Evolutionary conservation across 1,140 invertebrate genomes (phyloP), one percentile per base, ranked within the genome.

Genomic region (Tetragnatha versicolor): DNA sequence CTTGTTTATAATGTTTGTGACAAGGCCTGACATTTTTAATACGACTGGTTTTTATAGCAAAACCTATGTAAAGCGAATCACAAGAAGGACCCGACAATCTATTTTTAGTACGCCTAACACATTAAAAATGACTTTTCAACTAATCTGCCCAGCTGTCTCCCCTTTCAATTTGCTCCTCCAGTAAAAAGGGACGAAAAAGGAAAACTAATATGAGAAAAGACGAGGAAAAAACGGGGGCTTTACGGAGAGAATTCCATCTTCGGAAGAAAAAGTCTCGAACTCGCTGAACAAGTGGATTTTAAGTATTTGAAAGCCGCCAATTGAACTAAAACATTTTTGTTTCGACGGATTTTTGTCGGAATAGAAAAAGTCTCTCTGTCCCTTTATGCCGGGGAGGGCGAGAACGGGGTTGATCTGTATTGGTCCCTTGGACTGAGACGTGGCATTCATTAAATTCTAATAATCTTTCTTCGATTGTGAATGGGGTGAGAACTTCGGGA

Each of bases 231-330:
- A 58, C 3, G 4, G 51, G 61, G 35, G n/a, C 35, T 60, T 63
- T 51, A 20, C 33, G 42, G 12, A 39, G 35, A 65, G 55, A 76
- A 65, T 65, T 49, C 37, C 27, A 35, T 69, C 49, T 58, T 31
- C 33, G 12, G 33, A n/a, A 37, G 42, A 51, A 49, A 75, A 76
- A 76, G 73, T 65, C 39, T 55, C 58, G 51, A 76, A 65, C 66
- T 76, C 45, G 73, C 73, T 65, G 58, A 63, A 76, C 73, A 76
- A 76, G 73, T 65, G 47, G 73, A 53, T 76, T 75, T 75, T 75
- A 75, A 75, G 70, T 75, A 75, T 75, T 76, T 63, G 73, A 76
- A 76, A 76, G 73, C 73, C 73, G 60, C 72, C 72, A 75, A 47
- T 47, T 75, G 72, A 75, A 75, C 61, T 75, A 75, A 75, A 65